Evolutionary conservation across 35 echinoderm and acorn worm genomes (phyloP).

Genomic region (Lytechinus pictus): DNA sequence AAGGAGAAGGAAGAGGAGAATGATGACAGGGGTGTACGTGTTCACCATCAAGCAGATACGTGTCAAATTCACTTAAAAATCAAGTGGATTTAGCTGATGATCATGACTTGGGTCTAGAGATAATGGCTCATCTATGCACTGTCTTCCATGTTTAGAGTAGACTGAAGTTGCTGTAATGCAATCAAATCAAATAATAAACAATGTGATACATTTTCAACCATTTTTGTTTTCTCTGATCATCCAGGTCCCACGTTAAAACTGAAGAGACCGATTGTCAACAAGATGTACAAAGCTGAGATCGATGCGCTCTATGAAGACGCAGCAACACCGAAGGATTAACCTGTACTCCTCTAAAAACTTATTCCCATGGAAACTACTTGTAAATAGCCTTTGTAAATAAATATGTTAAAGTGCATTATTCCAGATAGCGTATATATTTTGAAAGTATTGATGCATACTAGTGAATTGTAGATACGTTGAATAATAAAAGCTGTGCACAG

Average conservation of each 20-base stretch:
- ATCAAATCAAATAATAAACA: too few relatives aligned
- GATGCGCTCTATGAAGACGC: constrained; percentile 66
- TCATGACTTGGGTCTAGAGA: too few relatives aligned
- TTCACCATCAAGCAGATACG: too few relatives aligned
- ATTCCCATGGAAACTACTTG: neutral
- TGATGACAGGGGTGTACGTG: too few relatives aligned
- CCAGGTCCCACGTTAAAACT: constrained; percentile 94
- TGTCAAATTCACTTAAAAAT: too few relatives aligned
- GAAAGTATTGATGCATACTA: neutral
- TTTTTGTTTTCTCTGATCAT: constrained; percentile 33
- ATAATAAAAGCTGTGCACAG: neutral
- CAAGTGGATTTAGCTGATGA: too few relatives aligned
- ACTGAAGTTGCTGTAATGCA: too few relatives aligned
- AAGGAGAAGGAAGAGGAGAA: too few relatives aligned
- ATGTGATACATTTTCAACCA: neutral
- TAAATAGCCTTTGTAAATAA: neutral
- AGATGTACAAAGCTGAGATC: constrained; percentile 76
- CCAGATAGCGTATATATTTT: constrained; percentile 39
- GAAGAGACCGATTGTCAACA: constrained; percentile 90
- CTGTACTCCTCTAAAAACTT: neutral
- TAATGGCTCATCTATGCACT: too few relatives aligned
- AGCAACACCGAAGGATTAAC: constrained; percentile 25
- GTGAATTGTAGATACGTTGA: neutral
- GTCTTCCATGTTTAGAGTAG: too few relatives aligned
- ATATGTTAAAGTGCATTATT: constrained; percentile 22